phyloP scores from a whole-genome alignment of 2,888 invertebrate genomes.

The Bellardia bayeri region DNA sequence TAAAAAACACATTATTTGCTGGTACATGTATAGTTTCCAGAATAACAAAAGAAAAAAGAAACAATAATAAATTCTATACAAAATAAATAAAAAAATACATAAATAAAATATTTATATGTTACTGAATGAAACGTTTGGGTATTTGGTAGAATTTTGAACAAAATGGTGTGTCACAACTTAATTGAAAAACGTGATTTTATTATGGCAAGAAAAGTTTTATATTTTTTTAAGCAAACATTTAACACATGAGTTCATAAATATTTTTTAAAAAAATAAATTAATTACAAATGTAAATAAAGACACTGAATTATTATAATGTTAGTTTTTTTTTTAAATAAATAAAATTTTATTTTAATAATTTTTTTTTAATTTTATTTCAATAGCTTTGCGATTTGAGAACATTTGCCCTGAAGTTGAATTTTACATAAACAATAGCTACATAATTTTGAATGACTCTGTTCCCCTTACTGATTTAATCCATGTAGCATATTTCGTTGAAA shows the following conservation, averaged over 20 bases:
- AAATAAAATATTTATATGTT: background rate
- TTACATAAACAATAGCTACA: too few species aligned
- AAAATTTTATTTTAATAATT: background rate
- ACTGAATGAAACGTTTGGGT: background rate
- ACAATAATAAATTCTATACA: background rate
- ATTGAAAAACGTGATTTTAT: slow-evolving; percentile 64
- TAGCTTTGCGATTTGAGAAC: too few species aligned
- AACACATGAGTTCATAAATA: background rate
- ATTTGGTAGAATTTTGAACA: slow-evolving; percentile 10
- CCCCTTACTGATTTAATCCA: too few species aligned
- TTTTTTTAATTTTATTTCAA: too few species aligned
- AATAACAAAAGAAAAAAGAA: background rate
- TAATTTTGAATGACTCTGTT: too few species aligned
- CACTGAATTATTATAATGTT: background rate
- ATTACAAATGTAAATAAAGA: slow-evolving; percentile 16
- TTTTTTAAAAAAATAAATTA: slow-evolving; percentile 8
- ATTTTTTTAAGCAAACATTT: background rate
- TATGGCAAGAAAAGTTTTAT: background rate
- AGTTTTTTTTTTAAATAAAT: background rate
- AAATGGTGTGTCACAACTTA: slow-evolving; percentile 33
- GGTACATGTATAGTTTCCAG: background rate
- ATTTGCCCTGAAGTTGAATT: too few species aligned
- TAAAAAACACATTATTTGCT: background rate
- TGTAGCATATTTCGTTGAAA: too few species aligned
- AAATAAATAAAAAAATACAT: slow-evolving; percentile 5